Conservation (phyloP, 2,797 vertebrate species). For the Eurystomus glaucurus region DNA sequence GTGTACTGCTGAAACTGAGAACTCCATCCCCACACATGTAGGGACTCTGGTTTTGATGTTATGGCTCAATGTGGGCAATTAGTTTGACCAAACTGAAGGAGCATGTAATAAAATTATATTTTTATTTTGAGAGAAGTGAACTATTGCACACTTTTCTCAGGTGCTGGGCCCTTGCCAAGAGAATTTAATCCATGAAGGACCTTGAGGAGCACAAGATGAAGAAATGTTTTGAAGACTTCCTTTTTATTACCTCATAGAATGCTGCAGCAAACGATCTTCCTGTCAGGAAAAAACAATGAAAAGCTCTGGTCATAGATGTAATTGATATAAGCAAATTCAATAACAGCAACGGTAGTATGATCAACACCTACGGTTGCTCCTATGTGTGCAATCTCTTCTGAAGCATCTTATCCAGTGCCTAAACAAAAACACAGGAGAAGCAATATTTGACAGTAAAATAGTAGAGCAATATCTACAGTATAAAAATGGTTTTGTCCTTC, state of each 20-base stretch:
- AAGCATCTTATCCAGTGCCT: not conserved
- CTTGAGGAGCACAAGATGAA: not conserved
- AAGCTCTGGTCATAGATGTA: not conserved
- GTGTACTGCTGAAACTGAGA: accelerated
- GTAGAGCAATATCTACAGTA: not conserved
- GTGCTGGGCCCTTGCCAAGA: not conserved
- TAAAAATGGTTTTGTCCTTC: not conserved
- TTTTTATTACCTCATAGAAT: not conserved
- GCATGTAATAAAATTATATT: accelerated
- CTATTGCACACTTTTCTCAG: not conserved
- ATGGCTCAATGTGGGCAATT: not conserved
- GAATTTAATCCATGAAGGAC: not conserved
- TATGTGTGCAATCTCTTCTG: not conserved
- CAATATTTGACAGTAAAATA: not conserved
- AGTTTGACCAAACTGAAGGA: not conserved
- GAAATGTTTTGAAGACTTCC: not conserved
- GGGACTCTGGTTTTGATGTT: not conserved
- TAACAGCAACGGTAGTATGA: not conserved
- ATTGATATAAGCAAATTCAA: not conserved
- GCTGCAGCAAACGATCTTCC: not conserved
- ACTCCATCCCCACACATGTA: not conserved
- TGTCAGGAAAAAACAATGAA: not conserved
- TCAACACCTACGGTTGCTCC: not conserved
- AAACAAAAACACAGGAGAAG: not conserved
- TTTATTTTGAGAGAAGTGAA: not conserved